phyloP scores from a whole-genome alignment of 2,113 vertebrate species.

The Apeltes quadracus region DNA sequence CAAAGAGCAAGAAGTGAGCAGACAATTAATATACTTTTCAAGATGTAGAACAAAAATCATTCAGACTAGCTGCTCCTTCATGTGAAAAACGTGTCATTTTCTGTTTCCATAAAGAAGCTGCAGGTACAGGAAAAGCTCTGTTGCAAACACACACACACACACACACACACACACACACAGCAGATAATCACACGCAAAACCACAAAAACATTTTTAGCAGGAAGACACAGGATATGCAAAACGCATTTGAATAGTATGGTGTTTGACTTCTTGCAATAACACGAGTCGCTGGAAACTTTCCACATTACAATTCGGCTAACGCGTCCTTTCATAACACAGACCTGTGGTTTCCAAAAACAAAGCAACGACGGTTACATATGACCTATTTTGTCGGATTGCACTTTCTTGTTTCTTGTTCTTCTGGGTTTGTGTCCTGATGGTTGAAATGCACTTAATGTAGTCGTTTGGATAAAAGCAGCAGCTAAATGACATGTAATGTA shows the following conservation, averaged over 20 bases:
- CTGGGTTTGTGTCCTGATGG: too few relatives aligned
- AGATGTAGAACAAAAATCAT: background rate
- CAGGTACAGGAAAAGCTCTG: background rate
- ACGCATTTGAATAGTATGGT: too few relatives aligned
- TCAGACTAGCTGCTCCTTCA: background rate
- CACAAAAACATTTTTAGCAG: conserved; percentile 53
- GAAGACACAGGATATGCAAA: conserved; percentile 53
- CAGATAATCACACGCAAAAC: conserved; percentile 14
- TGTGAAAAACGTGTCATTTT: background rate
- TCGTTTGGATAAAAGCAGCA: too few relatives aligned
- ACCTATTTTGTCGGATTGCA: background rate
- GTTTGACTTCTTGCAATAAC: background rate
- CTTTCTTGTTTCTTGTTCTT: too few relatives aligned
- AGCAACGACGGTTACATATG: background rate
- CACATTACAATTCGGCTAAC: background rate
- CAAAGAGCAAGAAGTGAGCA: background rate
- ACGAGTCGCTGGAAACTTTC: too few relatives aligned
- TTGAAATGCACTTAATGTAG: too few relatives aligned
- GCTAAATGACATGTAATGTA: too few relatives aligned
- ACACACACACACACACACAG: background rate
- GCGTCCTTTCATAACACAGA: background rate
- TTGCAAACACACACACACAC: background rate
- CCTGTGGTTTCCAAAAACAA: background rate
- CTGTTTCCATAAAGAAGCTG: background rate
- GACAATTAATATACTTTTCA: too few relatives aligned